Evolutionary conservation across 1,140 invertebrate genomes (phyloP).

Genomic region (Macrosteles quadrilineatus): DNA sequence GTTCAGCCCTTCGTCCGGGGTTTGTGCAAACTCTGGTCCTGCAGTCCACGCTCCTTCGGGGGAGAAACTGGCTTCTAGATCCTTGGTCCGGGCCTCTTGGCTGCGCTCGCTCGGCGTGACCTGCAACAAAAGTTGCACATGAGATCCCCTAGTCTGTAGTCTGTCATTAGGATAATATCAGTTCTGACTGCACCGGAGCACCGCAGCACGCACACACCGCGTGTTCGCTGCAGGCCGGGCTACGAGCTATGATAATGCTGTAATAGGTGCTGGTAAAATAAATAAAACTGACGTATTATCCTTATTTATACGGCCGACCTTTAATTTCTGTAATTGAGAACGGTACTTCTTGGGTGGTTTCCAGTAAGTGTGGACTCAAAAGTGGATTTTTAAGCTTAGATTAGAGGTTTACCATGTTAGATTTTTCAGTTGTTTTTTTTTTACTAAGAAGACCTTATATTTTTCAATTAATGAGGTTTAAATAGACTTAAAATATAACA

Average conservation of each 20-base stretch:
- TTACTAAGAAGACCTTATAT: too few species aligned
- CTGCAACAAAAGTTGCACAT: conserved; percentile 9
- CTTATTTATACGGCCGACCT: too few species aligned
- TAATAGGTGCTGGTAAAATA: neutral
- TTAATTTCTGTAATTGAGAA: too few species aligned
- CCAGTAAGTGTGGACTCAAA: too few species aligned
- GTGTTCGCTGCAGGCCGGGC: neutral
- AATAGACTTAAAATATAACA: too few species aligned
- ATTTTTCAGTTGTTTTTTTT: too few species aligned
- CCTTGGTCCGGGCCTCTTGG: neutral
- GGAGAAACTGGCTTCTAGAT: conserved; percentile 8
- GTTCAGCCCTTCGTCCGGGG: conserved; percentile 10
- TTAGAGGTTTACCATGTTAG: too few species aligned
- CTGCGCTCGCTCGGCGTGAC: conserved; percentile 13
- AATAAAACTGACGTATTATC: neutral
- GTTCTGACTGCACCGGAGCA: neutral
- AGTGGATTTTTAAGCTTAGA: too few species aligned
- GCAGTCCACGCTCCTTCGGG: conserved; percentile 9
- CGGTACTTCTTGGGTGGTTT: too few species aligned
- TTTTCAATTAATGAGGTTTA: too few species aligned
- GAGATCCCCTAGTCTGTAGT: neutral
- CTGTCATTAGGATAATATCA: neutral
- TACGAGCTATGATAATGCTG: neutral
- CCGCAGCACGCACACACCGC: neutral
- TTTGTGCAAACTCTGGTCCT: neutral